Evolutionary conservation across 2,888 invertebrate genomes (phyloP).

Genomic region (Eucera pruinosa): DNA sequence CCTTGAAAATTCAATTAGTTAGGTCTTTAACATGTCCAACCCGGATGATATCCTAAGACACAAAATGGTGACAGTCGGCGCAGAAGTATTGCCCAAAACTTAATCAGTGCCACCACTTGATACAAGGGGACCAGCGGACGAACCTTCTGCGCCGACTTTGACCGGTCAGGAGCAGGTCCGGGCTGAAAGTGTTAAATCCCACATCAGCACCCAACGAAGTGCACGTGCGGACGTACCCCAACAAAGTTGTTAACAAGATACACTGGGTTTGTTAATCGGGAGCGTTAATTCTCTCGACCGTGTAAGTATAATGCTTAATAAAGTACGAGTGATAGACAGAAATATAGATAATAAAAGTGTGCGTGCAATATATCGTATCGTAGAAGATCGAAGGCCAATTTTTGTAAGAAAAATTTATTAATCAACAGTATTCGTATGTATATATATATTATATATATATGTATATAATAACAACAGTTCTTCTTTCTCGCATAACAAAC

Average conservation of each 20-base stretch:
- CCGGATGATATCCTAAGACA: too few relatives aligned
- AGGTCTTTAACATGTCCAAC: constrained; percentile 36
- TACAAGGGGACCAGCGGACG: too few relatives aligned
- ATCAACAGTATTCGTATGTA: constrained; percentile 78
- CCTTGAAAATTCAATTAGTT: constrained; percentile 51
- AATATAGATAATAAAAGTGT: constrained; percentile 47
- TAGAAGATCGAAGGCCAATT: constrained; percentile 82
- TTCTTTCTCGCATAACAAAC: constrained; percentile 83
- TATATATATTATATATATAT: constrained; percentile 61
- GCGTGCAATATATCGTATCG: constrained; percentile 64
- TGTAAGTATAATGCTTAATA: constrained; percentile 55
- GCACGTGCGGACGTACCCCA: constrained; percentile 54
- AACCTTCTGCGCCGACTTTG: too few relatives aligned
- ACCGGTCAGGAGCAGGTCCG: too few relatives aligned
- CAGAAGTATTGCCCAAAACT: too few relatives aligned
- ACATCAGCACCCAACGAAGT: constrained; percentile 44
- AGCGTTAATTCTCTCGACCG: constrained; percentile 67
- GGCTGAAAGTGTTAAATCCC: too few relatives aligned
- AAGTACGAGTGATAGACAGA: constrained; percentile 54
- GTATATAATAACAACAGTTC: constrained; percentile 79
- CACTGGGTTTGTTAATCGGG: constrained; percentile 78
- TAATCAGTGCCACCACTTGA: too few relatives aligned
- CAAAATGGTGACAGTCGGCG: too few relatives aligned
- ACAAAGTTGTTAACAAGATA: constrained; percentile 56
- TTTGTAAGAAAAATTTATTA: constrained; percentile 83